Evolutionary conservation across 2,888 invertebrate species (phyloP).

Genomic region (Diarsia brunnea): DNA sequence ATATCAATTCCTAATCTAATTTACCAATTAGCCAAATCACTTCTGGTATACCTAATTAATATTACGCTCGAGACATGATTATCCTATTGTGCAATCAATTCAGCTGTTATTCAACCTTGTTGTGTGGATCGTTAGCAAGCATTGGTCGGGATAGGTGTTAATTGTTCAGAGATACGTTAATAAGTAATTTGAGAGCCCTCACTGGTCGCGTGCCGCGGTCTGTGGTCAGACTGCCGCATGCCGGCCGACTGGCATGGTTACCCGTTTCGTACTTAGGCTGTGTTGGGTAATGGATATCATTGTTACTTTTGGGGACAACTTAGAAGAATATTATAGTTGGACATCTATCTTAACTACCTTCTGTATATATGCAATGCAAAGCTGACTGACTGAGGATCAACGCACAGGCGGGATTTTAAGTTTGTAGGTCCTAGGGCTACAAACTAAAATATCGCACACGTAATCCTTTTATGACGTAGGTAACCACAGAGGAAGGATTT

Average conservation of each 20-base stretch:
- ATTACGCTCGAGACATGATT: slow-evolving; percentile 36
- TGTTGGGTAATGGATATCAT: slow-evolving; percentile 28
- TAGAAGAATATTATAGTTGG: background rate
- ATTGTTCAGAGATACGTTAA: slow-evolving; percentile 48
- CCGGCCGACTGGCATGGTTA: slow-evolving; percentile 29
- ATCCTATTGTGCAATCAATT: slow-evolving; percentile 42
- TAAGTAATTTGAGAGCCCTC: slow-evolving; percentile 60
- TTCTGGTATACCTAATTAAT: slow-evolving; percentile 3
- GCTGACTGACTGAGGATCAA: no score
- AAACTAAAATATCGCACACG: no score
- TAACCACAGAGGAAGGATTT: no score
- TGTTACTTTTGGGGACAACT: slow-evolving; percentile 2
- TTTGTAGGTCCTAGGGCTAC: no score
- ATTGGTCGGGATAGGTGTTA: slow-evolving; percentile 37
- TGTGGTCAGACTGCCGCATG: slow-evolving; percentile 73
- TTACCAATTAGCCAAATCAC: slow-evolving; percentile 41
- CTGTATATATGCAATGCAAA: no score
- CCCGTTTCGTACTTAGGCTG: slow-evolving; percentile 29
- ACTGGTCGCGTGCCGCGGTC: slow-evolving; percentile 83
- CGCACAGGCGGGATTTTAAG: no score
- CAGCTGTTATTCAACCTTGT: slow-evolving; percentile 39
- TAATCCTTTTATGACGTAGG: no score
- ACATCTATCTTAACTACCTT: background rate
- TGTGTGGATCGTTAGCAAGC: slow-evolving; percentile 8
- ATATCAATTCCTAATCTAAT: slow-evolving; percentile 7